These are phyloP conservation scores for Sesia apiformis DNA, from an alignment of 2,888 invertebrate genomes.

Conservation along the genomic window DNA sequence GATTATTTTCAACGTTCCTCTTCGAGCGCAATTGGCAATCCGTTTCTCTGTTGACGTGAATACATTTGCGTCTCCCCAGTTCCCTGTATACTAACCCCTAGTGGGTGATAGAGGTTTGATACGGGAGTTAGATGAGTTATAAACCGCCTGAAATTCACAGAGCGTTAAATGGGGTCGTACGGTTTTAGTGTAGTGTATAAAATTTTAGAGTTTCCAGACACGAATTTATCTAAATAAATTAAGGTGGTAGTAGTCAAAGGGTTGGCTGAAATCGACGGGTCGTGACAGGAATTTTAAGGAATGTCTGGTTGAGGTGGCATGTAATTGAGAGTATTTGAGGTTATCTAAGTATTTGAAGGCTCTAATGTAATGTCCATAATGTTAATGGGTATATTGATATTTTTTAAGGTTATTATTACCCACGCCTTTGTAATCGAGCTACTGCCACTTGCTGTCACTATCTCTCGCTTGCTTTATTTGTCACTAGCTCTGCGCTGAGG, in stretches of 20 bases:
- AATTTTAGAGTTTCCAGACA: neutral
- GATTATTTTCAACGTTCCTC: neutral
- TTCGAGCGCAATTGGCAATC: conserved; percentile 2
- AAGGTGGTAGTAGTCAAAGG: neutral
- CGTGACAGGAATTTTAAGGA: neutral
- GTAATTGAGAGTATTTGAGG: too few relatives aligned
- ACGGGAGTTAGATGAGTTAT: neutral
- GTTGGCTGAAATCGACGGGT: neutral
- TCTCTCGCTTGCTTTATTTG: too few relatives aligned
- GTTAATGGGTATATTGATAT: too few relatives aligned
- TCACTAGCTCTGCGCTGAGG: too few relatives aligned
- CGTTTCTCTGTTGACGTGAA: conserved; percentile 5
- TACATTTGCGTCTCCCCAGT: conserved; percentile 6
- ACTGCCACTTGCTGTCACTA: too few relatives aligned
- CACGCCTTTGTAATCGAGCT: too few relatives aligned
- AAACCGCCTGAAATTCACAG: neutral
- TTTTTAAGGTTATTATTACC: too few relatives aligned
- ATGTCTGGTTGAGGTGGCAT: too few relatives aligned
- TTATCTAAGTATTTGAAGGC: too few relatives aligned
- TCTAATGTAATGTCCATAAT: too few relatives aligned
- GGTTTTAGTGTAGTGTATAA: neutral
- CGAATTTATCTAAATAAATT: neutral
- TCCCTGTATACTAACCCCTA: neutral
- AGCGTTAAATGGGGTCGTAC: neutral
- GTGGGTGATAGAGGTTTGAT: neutral